These are phyloP conservation scores for Phenganax subtilis DNA, from an alignment of 92 coral and sea anemone genomes.

Conservation along the genomic window DNA sequence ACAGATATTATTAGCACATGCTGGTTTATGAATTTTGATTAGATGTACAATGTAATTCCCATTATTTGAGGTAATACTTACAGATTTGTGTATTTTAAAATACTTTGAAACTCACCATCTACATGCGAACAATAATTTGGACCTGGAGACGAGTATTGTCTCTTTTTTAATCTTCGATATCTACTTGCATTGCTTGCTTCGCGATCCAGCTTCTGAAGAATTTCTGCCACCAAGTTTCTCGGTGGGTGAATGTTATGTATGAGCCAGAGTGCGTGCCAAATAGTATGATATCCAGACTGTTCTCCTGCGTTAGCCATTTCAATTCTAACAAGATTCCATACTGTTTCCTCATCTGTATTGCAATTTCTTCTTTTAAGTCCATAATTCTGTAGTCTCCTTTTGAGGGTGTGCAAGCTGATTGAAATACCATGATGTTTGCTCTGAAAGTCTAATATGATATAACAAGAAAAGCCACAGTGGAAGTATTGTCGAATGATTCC, in stretches of 20 bases:
- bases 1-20: not conserved
- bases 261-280: slow-evolving; percentile 48
- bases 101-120: not conserved
- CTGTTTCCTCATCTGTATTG: slow-evolving; percentile 37
- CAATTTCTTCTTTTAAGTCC: slow-evolving; percentile 39
- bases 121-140: slow-evolving; percentile 20
- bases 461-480: not conserved
- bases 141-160: slow-evolving; percentile 29
- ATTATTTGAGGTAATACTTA: not conserved
- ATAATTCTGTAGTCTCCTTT: slow-evolving; percentile 49
- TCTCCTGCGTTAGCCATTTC: slow-evolving; percentile 55
- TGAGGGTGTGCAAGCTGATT: not conserved
- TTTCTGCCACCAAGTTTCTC: slow-evolving; percentile 46
- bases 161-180: slow-evolving; percentile 32
- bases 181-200: slow-evolving; percentile 47
- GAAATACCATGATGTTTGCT: not conserved
- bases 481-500: slow-evolving; percentile 1
- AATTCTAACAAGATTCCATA: slow-evolving; percentile 38
- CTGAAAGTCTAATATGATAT: slow-evolving; percentile 24
- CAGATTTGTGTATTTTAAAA: not conserved
- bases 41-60: not conserved
- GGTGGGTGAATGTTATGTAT: slow-evolving; percentile 46
- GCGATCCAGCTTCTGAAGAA: slow-evolving; percentile 52
- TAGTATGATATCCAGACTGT: slow-evolving; percentile 50
- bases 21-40: not conserved